These are phyloP conservation scores for Tetramorium simillimum DNA, from an alignment of 1,140 invertebrate genomes.

Conservation along the genomic window DNA sequence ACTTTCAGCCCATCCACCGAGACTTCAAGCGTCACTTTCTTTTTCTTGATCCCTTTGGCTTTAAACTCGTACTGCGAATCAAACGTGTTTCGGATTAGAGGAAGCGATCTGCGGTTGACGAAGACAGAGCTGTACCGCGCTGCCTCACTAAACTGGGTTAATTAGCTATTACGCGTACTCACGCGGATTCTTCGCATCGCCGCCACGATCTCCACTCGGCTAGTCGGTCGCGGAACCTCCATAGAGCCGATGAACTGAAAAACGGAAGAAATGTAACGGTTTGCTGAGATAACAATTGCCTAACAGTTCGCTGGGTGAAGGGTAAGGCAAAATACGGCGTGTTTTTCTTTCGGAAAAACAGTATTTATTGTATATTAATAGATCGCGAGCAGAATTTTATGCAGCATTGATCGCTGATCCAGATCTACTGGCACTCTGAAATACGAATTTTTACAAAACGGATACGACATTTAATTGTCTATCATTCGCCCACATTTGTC, in stretches of 20 bases:
- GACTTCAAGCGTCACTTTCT: constrained; percentile 97
- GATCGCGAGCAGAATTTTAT: background rate
- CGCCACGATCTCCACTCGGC: constrained; percentile 98
- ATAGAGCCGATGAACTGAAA: constrained; percentile 98
- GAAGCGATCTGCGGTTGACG: background rate
- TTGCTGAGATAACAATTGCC: background rate
- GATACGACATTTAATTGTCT: too few species aligned
- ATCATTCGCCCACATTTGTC: too few species aligned
- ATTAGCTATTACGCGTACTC: constrained; percentile 85
- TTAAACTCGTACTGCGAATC: constrained; percentile 98
- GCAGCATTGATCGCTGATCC: background rate
- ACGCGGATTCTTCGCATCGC: constrained; percentile 99
- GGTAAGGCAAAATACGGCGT: background rate
- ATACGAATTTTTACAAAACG: too few species aligned
- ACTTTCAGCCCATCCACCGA: constrained; percentile 98
- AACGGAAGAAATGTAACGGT: constrained; percentile 49
- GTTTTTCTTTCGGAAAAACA: background rate
- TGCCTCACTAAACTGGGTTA: constrained; percentile 41
- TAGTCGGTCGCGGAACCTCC: constrained; percentile 97
- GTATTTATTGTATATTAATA: background rate
- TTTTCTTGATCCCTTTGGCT: constrained; percentile 98
- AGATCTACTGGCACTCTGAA: too few species aligned
- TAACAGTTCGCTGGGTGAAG: background rate
- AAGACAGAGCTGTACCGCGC: too few species aligned
- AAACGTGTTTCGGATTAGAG: constrained; percentile 73